These are phyloP conservation scores for Anorthoa munda DNA, from an alignment of 2,888 invertebrate species.

Conservation along the genomic window DNA sequence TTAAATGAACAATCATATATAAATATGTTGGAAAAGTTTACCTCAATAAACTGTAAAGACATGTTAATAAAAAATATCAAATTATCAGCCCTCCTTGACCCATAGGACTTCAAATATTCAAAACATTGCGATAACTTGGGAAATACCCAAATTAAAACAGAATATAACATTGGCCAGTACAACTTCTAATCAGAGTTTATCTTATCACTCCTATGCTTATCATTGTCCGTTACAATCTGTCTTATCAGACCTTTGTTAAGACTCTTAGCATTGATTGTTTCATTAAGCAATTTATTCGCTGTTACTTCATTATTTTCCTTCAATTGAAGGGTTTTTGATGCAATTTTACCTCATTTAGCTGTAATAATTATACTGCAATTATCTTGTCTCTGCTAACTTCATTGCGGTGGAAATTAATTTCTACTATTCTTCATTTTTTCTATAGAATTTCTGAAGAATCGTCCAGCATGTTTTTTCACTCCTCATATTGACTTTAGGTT, in stretches of 20 bases:
- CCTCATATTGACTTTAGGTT: too few relatives aligned
- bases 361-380: conserved; percentile 2
- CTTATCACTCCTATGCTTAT: conserved; percentile 34
- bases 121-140: background rate
- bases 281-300: conserved; percentile 20
- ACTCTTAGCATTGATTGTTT: conserved; percentile 30
- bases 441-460: background rate
- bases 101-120: background rate
- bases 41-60: background rate
- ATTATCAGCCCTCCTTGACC: conserved; percentile 1
- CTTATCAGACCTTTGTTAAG: conserved; percentile 30
- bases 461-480: background rate
- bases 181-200: background rate
- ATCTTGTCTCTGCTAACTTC: background rate
- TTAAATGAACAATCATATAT: background rate
- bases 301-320: conserved; percentile 25
- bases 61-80: background rate
- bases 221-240: conserved; percentile 17
- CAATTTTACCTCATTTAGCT: conserved; percentile 8
- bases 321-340: conserved; percentile 14
- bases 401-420: too few relatives aligned
- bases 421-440: background rate
- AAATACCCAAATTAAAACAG: conserved; percentile 16
- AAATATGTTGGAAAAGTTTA: background rate
- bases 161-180: background rate